Percentiles rank a stretch among this genome's conserved stretches.
These are phyloP conservation scores for Mya arenaria DNA, from an alignment of 1,140 invertebrate genomes.

Conservation along the genomic window DNA sequence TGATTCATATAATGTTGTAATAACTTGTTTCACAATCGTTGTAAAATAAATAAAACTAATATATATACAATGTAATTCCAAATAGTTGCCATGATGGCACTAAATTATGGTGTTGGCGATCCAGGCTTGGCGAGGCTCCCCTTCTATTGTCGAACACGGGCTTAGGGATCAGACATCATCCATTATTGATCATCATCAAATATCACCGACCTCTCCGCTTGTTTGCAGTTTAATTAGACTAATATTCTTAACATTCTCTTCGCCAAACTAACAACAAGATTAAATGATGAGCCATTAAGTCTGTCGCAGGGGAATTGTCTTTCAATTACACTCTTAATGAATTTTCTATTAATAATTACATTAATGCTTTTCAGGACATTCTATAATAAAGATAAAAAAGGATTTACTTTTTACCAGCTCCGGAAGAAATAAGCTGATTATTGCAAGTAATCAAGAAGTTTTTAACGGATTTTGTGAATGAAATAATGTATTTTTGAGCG, in stretches of 20 bases:
- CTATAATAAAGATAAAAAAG: conserved; percentile 40
- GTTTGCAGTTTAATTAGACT: conserved; percentile 54
- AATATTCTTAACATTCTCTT: conserved; percentile 43
- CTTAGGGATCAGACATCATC: background rate
- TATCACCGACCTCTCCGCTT: conserved; percentile 38
- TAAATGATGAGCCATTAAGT: conserved; percentile 49
- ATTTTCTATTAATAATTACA: conserved; percentile 52
- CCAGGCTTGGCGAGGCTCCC: background rate
- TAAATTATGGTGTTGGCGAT: background rate
- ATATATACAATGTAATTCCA: too few species aligned
- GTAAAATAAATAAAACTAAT: too few species aligned
- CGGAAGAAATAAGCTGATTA: background rate
- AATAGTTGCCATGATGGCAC: background rate
- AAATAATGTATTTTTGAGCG: too few species aligned
- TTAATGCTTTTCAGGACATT: conserved; percentile 36
- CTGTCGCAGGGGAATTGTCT: conserved; percentile 29
- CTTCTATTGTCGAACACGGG: too few species aligned
- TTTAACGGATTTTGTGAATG: too few species aligned
- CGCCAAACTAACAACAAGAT: conserved; percentile 30
- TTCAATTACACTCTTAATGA: conserved; percentile 55
- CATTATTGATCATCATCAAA: conserved; percentile 50
- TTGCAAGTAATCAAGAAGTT: too few species aligned
- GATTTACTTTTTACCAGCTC: conserved; percentile 41
- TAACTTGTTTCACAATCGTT: too few species aligned
- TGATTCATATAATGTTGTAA: too few species aligned